These are phyloP conservation scores for Okapia johnstoni DNA, from an alignment of 2,113 vertebrate species.

Conservation along the genomic window DNA sequence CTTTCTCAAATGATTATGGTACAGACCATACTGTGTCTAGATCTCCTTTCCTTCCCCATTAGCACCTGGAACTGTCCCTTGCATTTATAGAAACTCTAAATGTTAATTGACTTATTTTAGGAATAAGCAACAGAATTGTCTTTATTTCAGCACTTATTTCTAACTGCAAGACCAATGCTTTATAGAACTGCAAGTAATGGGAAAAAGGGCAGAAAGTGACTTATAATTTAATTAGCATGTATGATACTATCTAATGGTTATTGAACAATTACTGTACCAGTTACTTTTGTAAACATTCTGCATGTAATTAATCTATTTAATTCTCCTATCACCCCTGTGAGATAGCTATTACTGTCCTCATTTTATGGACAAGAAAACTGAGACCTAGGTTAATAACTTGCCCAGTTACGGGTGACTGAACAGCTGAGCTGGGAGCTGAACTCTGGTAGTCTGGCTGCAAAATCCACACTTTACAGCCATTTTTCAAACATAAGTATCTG, in stretches of 20 bases:
- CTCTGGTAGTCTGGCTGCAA: not conserved
- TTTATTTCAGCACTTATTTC: not conserved
- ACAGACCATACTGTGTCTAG: not conserved
- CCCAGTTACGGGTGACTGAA: not conserved
- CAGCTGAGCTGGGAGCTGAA: not conserved
- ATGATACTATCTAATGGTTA: slow-evolving; percentile 7
- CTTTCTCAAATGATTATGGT: not conserved
- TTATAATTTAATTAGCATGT: not conserved
- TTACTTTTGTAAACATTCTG: not conserved
- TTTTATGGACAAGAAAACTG: not conserved
- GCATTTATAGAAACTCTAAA: not conserved
- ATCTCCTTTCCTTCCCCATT: not conserved
- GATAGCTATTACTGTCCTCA: not conserved
- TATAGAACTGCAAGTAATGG: not conserved
- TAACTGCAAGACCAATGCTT: not conserved
- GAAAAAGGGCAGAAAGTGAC: not conserved
- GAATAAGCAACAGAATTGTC: not conserved
- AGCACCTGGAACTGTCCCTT: not conserved
- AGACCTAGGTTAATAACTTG: not conserved
- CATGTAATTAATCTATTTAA: not conserved
- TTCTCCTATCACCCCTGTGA: not conserved
- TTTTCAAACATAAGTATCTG: not conserved
- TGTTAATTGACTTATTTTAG: not conserved
- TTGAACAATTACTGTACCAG: not conserved
- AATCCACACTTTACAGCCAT: not conserved